Evolutionary conservation across 2,888 invertebrate species (phyloP), one percentile per base, ranked within the genome.

Genomic region (Xestobium rufovillosum): DNA sequence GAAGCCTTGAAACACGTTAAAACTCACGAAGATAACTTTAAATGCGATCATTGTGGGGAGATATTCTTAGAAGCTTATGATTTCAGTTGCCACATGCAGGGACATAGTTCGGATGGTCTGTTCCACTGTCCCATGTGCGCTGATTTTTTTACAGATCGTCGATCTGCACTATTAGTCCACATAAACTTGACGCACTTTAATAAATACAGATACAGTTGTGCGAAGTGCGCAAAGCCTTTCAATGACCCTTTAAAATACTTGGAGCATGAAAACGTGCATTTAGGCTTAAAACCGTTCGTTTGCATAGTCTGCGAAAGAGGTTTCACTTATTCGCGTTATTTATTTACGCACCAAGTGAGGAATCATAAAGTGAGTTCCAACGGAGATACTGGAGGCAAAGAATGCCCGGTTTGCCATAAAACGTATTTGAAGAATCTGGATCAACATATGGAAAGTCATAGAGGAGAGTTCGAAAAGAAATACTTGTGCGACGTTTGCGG

Each of bases 221-320:
- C 67, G 31, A 65, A 66, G 4, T 73, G 73, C 50, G 67, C 68
- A 37, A 72, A 72, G 53, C 72, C 72, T 11, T 73, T 73, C 43
- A 70, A 70, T 59, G 70, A 71, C 49, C 62, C 63, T 27, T 60
- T 66, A 3, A 67, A 68, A 27, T 56, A 70, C 16, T 56, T 62
- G 27, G 56, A 34, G 30, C 43, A 45, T 26, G 38, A 39, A 14
- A 29, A 52, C 11, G 47, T 23, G 23, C 8, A 23, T 23, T 23
- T n/a, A 23, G n/a, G n/a, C n/a, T n/a, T n/a, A 23, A 8, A n/a
- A n/a, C n/a, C n/a, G n/a, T n/a, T 23, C 23, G 8, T 8, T 8
- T 27, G 28, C 28, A 12, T n/a, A 8, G 11, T 27, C 6, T 27
- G 28, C 10, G 28, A 11, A 4, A 27, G 11, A 27, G 6, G 11